Evolutionary conservation across 2,113 vertebrate species (phyloP), one percentile per base, ranked within the genome.

Genomic region (Podocnemis expansa): DNA sequence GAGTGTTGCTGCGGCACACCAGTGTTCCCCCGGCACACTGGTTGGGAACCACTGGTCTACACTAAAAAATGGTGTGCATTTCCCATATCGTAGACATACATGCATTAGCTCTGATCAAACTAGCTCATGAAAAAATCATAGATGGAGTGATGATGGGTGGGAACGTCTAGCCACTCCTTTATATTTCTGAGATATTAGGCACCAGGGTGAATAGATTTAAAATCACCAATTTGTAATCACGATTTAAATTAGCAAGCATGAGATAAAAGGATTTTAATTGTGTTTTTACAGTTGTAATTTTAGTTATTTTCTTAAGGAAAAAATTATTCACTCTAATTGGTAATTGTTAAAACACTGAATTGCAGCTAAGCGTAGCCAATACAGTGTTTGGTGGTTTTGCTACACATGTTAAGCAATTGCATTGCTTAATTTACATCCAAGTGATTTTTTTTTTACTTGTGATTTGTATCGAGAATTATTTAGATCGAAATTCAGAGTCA

Each of bases 401-500:
- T 31, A 41, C 10, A 45, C 5, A 16, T 76, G 21, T 78, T 78
- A 49, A 47, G 3, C 4, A 24, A 0, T 78, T 70, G 56, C 63
- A 21, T 70, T 76, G 6, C 76, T 84, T 80, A 12, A 17, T 43
- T 9, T 43, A 22, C 0, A 3, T 82, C 58, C 43, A 43, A 14
- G 41, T 0, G 8, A 78, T 89, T 27, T 11, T 17, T 43, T 11
- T 45, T 25, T 63, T 0, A 2, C 6, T 21, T 85, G 12, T 0
- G 0, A 51, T 49, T 80, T 58, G 5, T 56, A 2, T 29, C 1
- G 1, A 90, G 47, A 55, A 86, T 54, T 31, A 6, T 47, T 29
- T 2, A 3, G 81, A 75, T 0, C 0, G 34, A 91, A 85, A 67
- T n/a, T 9, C 41, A 84, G 87, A 88, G 73, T 89, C 78, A 70